These are phyloP conservation scores for Drosophila elegans DNA, from an alignment of 1,140 invertebrate species.

Conservation along the genomic window DNA sequence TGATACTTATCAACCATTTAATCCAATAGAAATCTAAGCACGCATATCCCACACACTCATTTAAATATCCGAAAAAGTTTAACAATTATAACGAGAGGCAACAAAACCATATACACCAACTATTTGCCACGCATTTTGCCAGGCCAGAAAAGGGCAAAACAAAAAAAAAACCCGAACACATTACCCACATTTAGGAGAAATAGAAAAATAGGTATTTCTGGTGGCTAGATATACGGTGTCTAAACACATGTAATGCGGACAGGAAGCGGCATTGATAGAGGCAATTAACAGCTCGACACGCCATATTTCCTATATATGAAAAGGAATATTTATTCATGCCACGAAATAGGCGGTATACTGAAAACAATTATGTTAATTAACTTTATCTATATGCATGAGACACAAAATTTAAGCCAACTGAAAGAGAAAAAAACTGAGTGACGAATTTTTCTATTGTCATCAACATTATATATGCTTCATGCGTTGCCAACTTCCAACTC, in stretches of 20 bases:
- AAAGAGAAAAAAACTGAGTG: too few relatives aligned
- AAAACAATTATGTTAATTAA: background rate
- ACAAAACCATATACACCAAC: constrained; percentile 13
- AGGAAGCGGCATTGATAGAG: constrained; percentile 77
- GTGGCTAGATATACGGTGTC: constrained; percentile 25
- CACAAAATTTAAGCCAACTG: too few relatives aligned
- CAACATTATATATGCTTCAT: too few relatives aligned
- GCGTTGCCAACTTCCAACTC: too few relatives aligned
- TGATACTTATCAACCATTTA: constrained; percentile 45
- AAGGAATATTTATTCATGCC: constrained; percentile 31
- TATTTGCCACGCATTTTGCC: constrained; percentile 31
- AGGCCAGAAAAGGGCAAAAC: constrained; percentile 9
- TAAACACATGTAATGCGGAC: constrained; percentile 71
- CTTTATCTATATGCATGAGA: too few relatives aligned
- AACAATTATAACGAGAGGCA: constrained; percentile 11
- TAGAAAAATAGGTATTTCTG: constrained; percentile 5
- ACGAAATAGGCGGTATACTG: constrained; percentile 3
- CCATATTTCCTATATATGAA: constrained; percentile 70
- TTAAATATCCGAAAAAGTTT: constrained; percentile 23
- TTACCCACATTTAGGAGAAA: constrained; percentile 43
- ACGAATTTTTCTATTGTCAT: too few relatives aligned
- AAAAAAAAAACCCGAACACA: constrained; percentile 30
- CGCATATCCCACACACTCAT: constrained; percentile 28
- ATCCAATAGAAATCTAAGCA: constrained; percentile 17
- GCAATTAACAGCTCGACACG: constrained; percentile 80